Base-by-base conservation (phyloP, 2,113 vertebrate species). In the Falcunculus frontatus region DNA sequence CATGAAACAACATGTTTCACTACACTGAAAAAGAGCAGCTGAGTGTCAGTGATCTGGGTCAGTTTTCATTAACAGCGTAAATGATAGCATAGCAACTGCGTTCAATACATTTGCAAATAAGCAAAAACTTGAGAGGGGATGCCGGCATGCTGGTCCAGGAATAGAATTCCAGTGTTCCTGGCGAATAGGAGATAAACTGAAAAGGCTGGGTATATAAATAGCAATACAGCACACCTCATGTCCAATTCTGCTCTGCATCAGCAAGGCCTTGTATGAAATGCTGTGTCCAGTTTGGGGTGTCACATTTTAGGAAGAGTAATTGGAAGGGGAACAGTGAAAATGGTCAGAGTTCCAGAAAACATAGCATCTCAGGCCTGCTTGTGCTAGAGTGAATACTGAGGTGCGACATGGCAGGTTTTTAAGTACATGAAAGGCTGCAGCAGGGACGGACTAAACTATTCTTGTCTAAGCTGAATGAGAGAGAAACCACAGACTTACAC, bases 41-140 rank as follows among this genome's bases (percentile, higher is more conserved):
- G 59, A 42, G 20, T 53, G 32, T 77, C 84, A 42, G 42, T 2
- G 8, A 33, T 86, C 33, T 81, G 16, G 56, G 64, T 91, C 89
- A 65, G 42, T 33, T 87, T 92, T 95, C 83, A 65, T 80, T 52
- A 92, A 57, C 30, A 89, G 60, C 46, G 60, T 81, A 57, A 89
- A 65, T 9, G 27, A 96, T 13, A 69, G 63, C 55, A 20, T 19
- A 50, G 50, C 59, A 81, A 78, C 56, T 52, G 46, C 7, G 1
- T 79, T 84, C 73, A 62, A 13, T 23, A 29, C 29, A 70, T 77
- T 84, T 89, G 59, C 77, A 87, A 87, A 80, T 42, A 78, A 84
- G 55, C 27, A 93, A 74, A 93, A 93, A 67, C 47, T 70, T 84
- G 72, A 95, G 84, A 91, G 50, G n/a, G 18, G 22, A 33, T 89